These are phyloP conservation scores for Aulostomus chinensis DNA, from an alignment of 2,797 vertebrate species.

Conservation along the genomic window DNA sequence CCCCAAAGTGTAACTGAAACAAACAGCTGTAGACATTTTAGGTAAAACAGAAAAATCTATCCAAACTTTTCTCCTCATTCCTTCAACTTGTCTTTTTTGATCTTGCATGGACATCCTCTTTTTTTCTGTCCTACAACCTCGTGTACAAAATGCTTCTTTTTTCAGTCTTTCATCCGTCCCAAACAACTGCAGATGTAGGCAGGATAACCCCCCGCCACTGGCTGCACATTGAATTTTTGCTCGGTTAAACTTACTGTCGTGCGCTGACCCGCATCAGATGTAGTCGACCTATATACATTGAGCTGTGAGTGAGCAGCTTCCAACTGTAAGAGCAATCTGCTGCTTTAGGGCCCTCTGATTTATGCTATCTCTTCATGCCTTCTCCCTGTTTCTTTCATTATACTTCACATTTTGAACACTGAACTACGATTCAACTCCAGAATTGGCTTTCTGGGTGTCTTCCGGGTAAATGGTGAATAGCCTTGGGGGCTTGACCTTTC, in stretches of 20 bases:
- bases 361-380: conserved; percentile 41
- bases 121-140: no score
- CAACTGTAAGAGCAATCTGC: conserved; percentile 62
- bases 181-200: conserved; percentile 14
- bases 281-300: conserved; percentile 68
- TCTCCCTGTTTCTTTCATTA: conserved; percentile 47
- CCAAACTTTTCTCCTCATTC: no score
- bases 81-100: no score
- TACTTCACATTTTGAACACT: conserved; percentile 60
- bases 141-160: neutral
- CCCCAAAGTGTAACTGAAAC: no score
- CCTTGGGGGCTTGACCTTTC: conserved; percentile 73
- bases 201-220: conserved; percentile 13
- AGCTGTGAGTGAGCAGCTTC: conserved; percentile 66
- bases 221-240: conserved; percentile 45
- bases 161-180: conserved; percentile 1
- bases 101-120: no score
- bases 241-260: conserved; percentile 53
- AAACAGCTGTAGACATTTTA: no score
- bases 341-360: conserved; percentile 43
- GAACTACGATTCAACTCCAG: conserved; percentile 64
- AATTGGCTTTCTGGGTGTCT: conserved; percentile 51
- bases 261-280: conserved; percentile 64
- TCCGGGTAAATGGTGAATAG: conserved; percentile 52
- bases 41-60: no score